Conservation (phyloP, 2,797 vertebrate genomes). For the Hyperoplus immaculatus region DNA sequence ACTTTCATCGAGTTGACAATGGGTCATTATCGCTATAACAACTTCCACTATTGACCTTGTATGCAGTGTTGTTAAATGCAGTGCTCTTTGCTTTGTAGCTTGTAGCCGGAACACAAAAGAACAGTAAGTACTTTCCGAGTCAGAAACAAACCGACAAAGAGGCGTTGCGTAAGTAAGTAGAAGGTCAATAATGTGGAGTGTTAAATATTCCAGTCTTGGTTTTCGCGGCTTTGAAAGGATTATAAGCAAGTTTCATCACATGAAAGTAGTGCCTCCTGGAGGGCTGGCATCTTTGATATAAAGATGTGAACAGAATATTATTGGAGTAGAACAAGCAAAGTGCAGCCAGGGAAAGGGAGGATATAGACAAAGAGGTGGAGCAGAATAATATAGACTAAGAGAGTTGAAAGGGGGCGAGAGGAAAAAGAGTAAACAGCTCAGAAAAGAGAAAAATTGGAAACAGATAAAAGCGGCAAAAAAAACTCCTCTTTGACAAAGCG, state of each 20-base stretch:
- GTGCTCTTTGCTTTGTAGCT: conserved; percentile 18
- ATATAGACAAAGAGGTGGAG: conserved; percentile 46
- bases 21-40: conserved; percentile 14
- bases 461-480: conserved; percentile 54
- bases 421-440: conserved; percentile 45
- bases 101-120: conserved; percentile 19
- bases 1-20: conserved; percentile 3
- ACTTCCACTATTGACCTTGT: conserved; percentile 35
- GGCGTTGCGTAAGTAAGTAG: conserved; percentile 50
- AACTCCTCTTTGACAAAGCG: conserved; percentile 35
- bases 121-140: conserved; percentile 46
- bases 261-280: conserved; percentile 73
- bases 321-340: conserved; percentile 52
- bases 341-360: conserved; percentile 35
- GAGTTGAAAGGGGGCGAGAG: conserved; percentile 37
- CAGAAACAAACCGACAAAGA: conserved; percentile 58
- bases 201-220: conserved; percentile 73
- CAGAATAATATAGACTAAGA: conserved; percentile 51
- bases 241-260: conserved; percentile 78
- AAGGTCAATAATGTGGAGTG: conserved; percentile 73
- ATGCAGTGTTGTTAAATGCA: conserved; percentile 37
- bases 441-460: conserved; percentile 36
- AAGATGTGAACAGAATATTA: conserved; percentile 79
- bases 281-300: conserved; percentile 76
- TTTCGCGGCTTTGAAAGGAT: conserved; percentile 75